Evolutionary conservation across 2,888 invertebrate species (phyloP).

Genomic region (Archips xylosteana): DNA sequence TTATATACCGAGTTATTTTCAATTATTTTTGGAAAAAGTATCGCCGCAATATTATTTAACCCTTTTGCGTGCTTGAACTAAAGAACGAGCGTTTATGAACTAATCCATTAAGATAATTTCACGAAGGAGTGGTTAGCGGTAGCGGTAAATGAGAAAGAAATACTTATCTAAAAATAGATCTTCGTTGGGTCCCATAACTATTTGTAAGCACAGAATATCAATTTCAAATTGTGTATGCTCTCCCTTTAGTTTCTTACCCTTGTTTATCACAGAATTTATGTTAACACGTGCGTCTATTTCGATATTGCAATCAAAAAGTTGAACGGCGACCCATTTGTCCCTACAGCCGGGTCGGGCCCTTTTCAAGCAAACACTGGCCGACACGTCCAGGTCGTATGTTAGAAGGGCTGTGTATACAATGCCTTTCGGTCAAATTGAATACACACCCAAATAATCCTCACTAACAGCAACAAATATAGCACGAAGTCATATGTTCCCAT

Average conservation of each 20-base stretch:
- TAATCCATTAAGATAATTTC: too few relatives aligned
- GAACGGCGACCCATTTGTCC: slow-evolving; percentile 42
- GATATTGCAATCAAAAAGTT: slow-evolving; percentile 37
- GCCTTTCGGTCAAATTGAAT: slow-evolving; percentile 43
- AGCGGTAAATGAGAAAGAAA: neutral
- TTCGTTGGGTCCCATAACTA: neutral
- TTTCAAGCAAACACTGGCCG: slow-evolving; percentile 51
- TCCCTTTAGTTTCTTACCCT: neutral
- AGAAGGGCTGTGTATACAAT: slow-evolving; percentile 51
- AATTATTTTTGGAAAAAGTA: too few relatives aligned
- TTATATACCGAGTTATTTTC: too few relatives aligned
- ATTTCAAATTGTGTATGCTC: neutral
- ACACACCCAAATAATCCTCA: slow-evolving; percentile 48
- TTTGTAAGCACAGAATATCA: neutral
- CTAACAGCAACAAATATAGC: slow-evolving; percentile 45
- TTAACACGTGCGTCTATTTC: slow-evolving; percentile 30
- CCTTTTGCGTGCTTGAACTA: too few relatives aligned
- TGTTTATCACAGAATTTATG: slow-evolving; percentile 27
- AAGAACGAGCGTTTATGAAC: too few relatives aligned
- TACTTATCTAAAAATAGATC: neutral
- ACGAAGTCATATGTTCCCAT: slow-evolving; percentile 36
- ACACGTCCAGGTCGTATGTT: slow-evolving; percentile 56
- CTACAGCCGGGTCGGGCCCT: slow-evolving; percentile 23
- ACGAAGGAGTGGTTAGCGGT: neutral
- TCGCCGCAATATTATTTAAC: too few relatives aligned